Conservation (phyloP, 2,113 vertebrate species). For the Mobula birostris region DNA sequence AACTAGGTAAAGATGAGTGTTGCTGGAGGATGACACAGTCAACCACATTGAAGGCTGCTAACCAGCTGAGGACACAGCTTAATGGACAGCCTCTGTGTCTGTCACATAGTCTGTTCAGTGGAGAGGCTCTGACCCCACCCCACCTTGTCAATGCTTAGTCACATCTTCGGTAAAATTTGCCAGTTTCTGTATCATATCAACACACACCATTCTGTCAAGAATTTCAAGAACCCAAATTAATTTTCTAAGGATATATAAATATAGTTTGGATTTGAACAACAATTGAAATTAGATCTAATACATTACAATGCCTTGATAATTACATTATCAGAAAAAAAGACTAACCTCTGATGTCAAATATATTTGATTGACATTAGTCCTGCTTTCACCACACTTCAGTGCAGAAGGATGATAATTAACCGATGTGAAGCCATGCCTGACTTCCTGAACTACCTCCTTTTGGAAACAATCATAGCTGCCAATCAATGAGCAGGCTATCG, state of each 20-base stretch:
- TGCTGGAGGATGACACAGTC: too few relatives aligned
- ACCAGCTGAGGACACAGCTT: too few relatives aligned
- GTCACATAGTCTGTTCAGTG: background rate
- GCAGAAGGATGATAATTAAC: background rate
- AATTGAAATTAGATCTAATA: background rate
- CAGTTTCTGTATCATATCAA: background rate
- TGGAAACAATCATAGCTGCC: background rate
- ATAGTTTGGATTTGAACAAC: background rate
- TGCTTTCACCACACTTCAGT: background rate
- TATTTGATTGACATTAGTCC: background rate
- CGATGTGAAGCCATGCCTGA: background rate
- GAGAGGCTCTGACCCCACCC: background rate
- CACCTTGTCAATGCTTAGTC: background rate
- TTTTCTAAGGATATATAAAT: background rate
- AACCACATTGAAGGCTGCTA: too few relatives aligned
- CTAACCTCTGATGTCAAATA: background rate
- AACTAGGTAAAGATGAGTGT: too few relatives aligned
- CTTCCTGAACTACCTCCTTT: background rate
- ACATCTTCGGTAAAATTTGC: background rate
- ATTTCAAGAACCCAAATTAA: background rate
- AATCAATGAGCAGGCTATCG: background rate
- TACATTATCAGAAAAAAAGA: background rate
- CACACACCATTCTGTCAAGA: background rate
- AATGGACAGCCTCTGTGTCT: too few relatives aligned
- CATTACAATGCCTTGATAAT: background rate